phyloP scores from a whole-genome alignment of 2,888 invertebrate species.

The Watsonalla cultraria region DNA sequence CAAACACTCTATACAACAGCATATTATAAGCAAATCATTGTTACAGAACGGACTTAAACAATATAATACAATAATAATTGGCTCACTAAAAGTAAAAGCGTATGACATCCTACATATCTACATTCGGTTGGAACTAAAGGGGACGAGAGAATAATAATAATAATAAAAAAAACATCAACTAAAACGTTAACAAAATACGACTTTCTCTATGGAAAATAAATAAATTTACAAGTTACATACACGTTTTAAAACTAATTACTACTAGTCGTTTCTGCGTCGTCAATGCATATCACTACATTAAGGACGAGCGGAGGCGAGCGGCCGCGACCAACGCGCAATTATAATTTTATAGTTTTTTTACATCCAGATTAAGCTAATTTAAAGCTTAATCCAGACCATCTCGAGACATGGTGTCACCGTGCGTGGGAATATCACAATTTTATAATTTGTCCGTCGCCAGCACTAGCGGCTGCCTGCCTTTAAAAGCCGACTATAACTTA shows the following conservation, averaged over 20 bases:
- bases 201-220: slow-evolving; percentile 78
- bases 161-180: slow-evolving; percentile 74
- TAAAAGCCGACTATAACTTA: slow-evolving; percentile 40
- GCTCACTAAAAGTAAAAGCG: slow-evolving; percentile 77
- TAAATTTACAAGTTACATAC: slow-evolving; percentile 78
- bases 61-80: slow-evolving; percentile 69
- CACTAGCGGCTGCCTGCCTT: slow-evolving; percentile 40
- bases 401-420: slow-evolving; percentile 14
- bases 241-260: slow-evolving; percentile 68
- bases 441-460: slow-evolving; percentile 13
- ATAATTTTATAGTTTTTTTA: slow-evolving; percentile 14
- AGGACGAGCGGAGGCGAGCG: slow-evolving; percentile 47
- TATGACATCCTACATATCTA: slow-evolving; percentile 75
- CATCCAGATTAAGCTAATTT: slow-evolving; percentile 20
- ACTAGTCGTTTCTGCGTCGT: slow-evolving; percentile 69
- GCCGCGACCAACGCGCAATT: slow-evolving; percentile 23
- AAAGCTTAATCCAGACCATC: slow-evolving; percentile 15
- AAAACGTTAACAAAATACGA: slow-evolving; percentile 79
- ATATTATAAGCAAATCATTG: slow-evolving; percentile 40
- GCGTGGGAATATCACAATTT: slow-evolving; percentile 15
- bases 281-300: slow-evolving; percentile 63
- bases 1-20: slow-evolving; percentile 52
- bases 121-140: slow-evolving; percentile 70
- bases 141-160: slow-evolving; percentile 67
- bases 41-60: slow-evolving; percentile 57